Conservation (phyloP, 2,113 vertebrate genomes). For the Pelvicachromis taeniatus region DNA sequence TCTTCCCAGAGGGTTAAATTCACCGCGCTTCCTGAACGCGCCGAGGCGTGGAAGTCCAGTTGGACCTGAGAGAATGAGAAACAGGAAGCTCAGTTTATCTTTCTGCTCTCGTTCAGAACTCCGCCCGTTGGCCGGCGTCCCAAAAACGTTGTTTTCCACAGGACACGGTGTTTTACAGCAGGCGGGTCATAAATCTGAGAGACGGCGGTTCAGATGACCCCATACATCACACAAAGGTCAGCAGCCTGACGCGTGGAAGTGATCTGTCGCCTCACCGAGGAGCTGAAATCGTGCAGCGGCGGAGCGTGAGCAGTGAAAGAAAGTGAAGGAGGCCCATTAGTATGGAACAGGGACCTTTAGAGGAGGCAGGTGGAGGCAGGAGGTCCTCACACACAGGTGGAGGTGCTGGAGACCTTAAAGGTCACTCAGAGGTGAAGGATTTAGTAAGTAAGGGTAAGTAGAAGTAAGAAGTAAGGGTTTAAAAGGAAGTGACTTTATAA, state of each 20-base stretch:
- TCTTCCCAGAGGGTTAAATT: background rate
- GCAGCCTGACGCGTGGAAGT: background rate
- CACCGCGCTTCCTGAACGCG: background rate
- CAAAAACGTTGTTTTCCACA: background rate
- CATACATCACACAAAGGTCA: constrained; percentile 43
- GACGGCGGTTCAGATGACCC: background rate
- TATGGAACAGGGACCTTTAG: constrained; percentile 24
- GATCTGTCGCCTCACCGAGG: background rate
- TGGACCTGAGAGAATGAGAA: background rate
- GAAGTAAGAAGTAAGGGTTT: background rate
- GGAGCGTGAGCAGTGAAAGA: background rate
- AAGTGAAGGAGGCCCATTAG: background rate
- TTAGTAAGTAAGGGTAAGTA: background rate
- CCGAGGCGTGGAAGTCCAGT: background rate
- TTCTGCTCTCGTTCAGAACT: background rate
- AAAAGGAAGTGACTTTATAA: background rate
- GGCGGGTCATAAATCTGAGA: constrained; percentile 26
- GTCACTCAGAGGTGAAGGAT: background rate
- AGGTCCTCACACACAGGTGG: background rate
- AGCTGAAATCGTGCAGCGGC: background rate
- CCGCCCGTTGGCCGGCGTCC: background rate
- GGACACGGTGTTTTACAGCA: background rate
- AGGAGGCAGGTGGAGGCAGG: background rate
- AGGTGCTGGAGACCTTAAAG: background rate
- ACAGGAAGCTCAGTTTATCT: background rate